A percentile compares a stretch with the other conserved stretches of the same genome.
These are phyloP conservation scores for Lucilia sericata DNA, from an alignment of 1,140 invertebrate genomes.

Conservation along the genomic window DNA sequence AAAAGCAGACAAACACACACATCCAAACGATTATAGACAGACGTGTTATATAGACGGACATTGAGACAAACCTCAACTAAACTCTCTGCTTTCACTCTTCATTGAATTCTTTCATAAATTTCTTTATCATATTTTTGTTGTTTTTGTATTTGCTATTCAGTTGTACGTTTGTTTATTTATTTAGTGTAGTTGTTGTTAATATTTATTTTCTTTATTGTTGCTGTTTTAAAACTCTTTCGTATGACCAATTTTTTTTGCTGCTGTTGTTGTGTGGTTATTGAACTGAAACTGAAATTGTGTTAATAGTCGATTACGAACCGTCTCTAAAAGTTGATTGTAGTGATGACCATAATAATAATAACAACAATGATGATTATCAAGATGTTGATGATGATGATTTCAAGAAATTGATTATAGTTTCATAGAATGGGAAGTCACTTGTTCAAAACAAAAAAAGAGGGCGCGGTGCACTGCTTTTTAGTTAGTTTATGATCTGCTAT, in stretches of 20 bases:
- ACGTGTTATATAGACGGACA: not conserved
- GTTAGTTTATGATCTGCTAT: not conserved
- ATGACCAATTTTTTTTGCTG: not conserved
- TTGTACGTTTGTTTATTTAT: not conserved
- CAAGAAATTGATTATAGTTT: not conserved
- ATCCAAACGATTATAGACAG: not conserved
- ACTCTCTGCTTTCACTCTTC: constrained; percentile 11
- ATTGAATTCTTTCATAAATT: constrained; percentile 29
- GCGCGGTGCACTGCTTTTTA: not conserved
- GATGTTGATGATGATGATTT: not conserved
- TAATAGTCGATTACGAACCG: not conserved
- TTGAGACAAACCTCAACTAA: not conserved
- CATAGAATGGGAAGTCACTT: constrained; percentile 8
- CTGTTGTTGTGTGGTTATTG: constrained; percentile 19
- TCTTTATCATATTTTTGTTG: constrained; percentile 6
- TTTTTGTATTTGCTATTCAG: not conserved
- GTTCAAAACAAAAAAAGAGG: not conserved
- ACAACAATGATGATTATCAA: not conserved
- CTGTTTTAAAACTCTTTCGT: not conserved
- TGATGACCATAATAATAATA: not conserved
- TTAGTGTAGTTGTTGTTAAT: not conserved
- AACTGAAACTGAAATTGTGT: constrained; percentile 14
- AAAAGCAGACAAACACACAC: not conserved
- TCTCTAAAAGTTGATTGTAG: not conserved
- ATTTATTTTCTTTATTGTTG: not conserved